Base-by-base conservation (phyloP, 2,888 invertebrate species). In the Euplagia quadripunctaria region DNA sequence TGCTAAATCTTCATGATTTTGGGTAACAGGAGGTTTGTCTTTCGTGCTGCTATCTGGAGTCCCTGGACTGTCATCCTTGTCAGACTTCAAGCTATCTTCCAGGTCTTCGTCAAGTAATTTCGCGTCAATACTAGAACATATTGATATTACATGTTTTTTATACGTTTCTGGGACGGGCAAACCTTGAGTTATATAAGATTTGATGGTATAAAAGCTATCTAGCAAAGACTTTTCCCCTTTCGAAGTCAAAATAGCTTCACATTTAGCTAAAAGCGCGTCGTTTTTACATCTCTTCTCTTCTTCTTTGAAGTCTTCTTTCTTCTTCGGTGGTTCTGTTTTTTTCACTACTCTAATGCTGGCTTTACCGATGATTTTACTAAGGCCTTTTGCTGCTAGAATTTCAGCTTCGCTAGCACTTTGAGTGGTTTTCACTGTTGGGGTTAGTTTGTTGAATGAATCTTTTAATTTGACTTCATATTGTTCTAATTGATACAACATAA, bases 291-390 rank as follows among this genome's bases (percentile, higher is more conserved):
- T 89, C 20, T 86, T 89, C 0, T 89, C 88, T 0, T 87, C 87
- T 1, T 88, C 85, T 0, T 87, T 72, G 11, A 80, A 79, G 2
- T 79, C 77, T 52, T 81, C 80, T 67, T 85, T 75, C 63, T 87
- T 79, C 80, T 91, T 90, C 11, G 83, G 79, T 0, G 86, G 82
- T 20, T 85, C 91, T 0, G 85, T 75, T 78, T 91, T 92, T 65
- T 91, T 92, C 0, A 87, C 87, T 0, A 85, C 84, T 4, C 85
- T 83, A 0, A 87, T 81, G 64, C 91, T 94, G 0, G 93, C 90
- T 79, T 94, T 93, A 0, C 91, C 92, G 61, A 96, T 96, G 0
- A 96, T 94, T 76, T 95, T 96, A 71, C 95, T 94, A 0, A 96
- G 82, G 0, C 95, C 95, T 79, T 93, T 96, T 0, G 94, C 96